Base-by-base conservation (phyloP, 30 jellyfish, hydroid and myxozoan species). In the Chrysaora quinquecirrha region DNA sequence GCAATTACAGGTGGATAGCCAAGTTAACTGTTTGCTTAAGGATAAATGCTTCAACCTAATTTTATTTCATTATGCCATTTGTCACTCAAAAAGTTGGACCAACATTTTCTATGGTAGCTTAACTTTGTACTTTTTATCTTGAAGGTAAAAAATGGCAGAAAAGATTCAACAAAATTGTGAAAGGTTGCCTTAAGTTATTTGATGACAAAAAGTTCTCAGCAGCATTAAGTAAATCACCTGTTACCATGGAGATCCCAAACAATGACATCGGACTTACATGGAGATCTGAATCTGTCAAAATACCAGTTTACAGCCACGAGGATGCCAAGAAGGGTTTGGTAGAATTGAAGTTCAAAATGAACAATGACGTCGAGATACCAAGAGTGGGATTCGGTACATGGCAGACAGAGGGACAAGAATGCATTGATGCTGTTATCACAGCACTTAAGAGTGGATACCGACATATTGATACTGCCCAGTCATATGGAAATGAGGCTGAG, bases 371-470 rank as follows among this genome's bases (percentile, higher is more conserved):
- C 0, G 75, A 76, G 77, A 87, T 87, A 9, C 96, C 96, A 12
- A 67, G 87, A 31, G 32, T 87, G 69, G 96, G 96, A 2, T 77
- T 87, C 77, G 96, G 96, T 25, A 76, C 86, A 24, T 77, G 96
- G 91, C 79, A 48, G 70, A 48, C 64, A 72, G 90, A 76, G 30
- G 96, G 78, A 27, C 73, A 65, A 34, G 87, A 69, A 16, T 82
- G 92, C 85, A 70, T 47, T 33, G 65, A 76, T 29, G 96, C 96
- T 0, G 96, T 87, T 1, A 9, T 87, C 14, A 85, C 86, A 16
- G 96, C 96, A 12, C 23, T 87, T 54, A 87, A 78, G 64, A 68
- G 50, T 48, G 96, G 96, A 47, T 87, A 87, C 49, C 52, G 96
- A 70, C 87, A 73, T 52, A 50, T 87, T 61, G 96, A 87, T 64